phyloP scores from a whole-genome alignment of 1,140 invertebrate genomes.

The Drosophila melanogaster region DNA sequence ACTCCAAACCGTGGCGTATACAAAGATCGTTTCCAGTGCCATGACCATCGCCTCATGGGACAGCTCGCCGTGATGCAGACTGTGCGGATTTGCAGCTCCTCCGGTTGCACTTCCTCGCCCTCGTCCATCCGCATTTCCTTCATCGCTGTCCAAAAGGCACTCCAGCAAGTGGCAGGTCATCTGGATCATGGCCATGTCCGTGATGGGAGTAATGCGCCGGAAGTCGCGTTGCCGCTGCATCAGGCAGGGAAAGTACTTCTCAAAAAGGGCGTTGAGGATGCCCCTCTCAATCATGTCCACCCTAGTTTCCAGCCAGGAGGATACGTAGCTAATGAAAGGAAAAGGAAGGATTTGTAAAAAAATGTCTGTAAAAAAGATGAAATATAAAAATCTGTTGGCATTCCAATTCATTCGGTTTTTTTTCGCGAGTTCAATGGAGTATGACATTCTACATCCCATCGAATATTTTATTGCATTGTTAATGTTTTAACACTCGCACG shows the following conservation, averaged over 20 bases:
- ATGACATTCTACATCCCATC: too few relatives aligned
- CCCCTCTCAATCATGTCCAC: slow-evolving; percentile 90
- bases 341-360: not conserved
- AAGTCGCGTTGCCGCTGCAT: slow-evolving; percentile 93
- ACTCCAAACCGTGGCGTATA: slow-evolving; percentile 96
- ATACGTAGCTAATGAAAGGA: slow-evolving; percentile 88
- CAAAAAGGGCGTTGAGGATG: slow-evolving; percentile 94
- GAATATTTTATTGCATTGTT: too few relatives aligned
- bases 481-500: too few relatives aligned
- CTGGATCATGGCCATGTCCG: slow-evolving; percentile 95
- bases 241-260: slow-evolving; percentile 96
- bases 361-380: not conserved
- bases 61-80: slow-evolving; percentile 62
- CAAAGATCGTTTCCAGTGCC: slow-evolving; percentile 93
- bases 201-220: slow-evolving; percentile 96
- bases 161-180: slow-evolving; percentile 96
- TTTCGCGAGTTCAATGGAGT: too few relatives aligned
- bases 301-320: slow-evolving; percentile 96
- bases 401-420: too few relatives aligned
- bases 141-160: slow-evolving; percentile 89
- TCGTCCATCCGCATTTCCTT: slow-evolving; percentile 50
- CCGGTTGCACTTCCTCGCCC: not conserved
- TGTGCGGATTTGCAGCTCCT: slow-evolving; percentile 46
- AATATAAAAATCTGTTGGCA: too few relatives aligned
- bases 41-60: slow-evolving; percentile 63